phyloP scores from a whole-genome alignment of 2,888 invertebrate genomes.

The Formica aserva region DNA sequence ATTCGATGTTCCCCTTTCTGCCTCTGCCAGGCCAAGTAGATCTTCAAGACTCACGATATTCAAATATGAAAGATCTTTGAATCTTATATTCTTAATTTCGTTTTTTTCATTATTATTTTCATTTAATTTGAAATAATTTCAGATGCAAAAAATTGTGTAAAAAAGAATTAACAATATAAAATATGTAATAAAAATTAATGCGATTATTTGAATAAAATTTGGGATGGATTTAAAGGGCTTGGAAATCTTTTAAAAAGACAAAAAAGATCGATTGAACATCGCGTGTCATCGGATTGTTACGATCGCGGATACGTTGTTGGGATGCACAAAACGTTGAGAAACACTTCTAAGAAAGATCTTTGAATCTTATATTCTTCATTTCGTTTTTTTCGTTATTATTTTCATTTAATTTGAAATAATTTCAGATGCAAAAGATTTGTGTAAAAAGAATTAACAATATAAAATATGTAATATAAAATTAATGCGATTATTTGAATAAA shows the following conservation, averaged over 20 bases:
- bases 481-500: neutral
- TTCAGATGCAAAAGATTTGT: neutral
- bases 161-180: neutral
- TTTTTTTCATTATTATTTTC: neutral
- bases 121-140: neutral
- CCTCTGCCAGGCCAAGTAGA: conserved; percentile 37
- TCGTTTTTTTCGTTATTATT: neutral
- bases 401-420: neutral
- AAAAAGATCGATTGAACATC: neutral
- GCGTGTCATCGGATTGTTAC: neutral
- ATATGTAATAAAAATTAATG: neutral
- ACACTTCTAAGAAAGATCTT: conserved; percentile 65
- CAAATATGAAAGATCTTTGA: conserved; percentile 45
- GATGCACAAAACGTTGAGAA: conserved; percentile 64
- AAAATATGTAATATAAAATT: neutral
- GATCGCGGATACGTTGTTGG: conserved; percentile 23
- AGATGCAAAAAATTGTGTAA: neutral
- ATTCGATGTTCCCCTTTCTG: conserved; percentile 64
- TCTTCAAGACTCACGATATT: conserved; percentile 12
- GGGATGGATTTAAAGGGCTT: neutral
- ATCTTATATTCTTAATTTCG: neutral
- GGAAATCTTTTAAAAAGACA: neutral
- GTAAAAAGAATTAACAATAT: neutral
- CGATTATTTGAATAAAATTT: neutral
- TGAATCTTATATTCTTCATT: neutral